Evolutionary conservation across 2,113 vertebrate species (phyloP), one percentile per base, ranked within the genome.

Genomic region (Platysternon megacephalum): DNA sequence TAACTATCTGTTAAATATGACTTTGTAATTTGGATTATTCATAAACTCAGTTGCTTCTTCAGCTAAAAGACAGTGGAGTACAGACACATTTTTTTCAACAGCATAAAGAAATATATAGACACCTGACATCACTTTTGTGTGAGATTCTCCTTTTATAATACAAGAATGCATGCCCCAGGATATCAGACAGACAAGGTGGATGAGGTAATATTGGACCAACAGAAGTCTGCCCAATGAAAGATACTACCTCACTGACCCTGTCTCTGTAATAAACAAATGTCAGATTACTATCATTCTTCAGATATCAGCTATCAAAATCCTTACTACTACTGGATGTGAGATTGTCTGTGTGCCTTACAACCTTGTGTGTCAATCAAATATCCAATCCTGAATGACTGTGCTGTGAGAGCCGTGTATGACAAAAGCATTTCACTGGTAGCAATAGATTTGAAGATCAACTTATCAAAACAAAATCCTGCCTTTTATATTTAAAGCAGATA

Each of bases 361-460:
- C 95, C 48, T 51, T 88, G 61, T n/a, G 9, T 85, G 90, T 90
- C 92, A 93, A 86, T 96, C 91, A 97, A 97, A 91, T 39, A 80
- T 65, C 79, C 89, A 96, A 14, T 94, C 88, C 87, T 90, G 89
- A 88, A 53, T 93, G 42, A 79, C 79, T 91, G 46, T 80, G 85
- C 48, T 85, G 11, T 49, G 94, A 96, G 84, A 86, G 6, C 26
- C 68, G 56, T 52, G 51, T 82, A 76, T 79, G 51, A 84, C 12
- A 88, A 86, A 86, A 49, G 11, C 2, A 55, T 92, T 96, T 86
- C 74, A 42, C 26, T 79, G 90, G 48, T 19, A 72, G 84, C 14
- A 95, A 56, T 2, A 19, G 8, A 89, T 44, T 88, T 90, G 16
- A 82, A 88, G 86, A 61, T 78, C 46, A 92, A 28, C n/a, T 86